Evolutionary conservation across 1,140 invertebrate genomes (phyloP), one percentile per base, ranked within the genome.

Genomic region (Drosophila nebulosa): DNA sequence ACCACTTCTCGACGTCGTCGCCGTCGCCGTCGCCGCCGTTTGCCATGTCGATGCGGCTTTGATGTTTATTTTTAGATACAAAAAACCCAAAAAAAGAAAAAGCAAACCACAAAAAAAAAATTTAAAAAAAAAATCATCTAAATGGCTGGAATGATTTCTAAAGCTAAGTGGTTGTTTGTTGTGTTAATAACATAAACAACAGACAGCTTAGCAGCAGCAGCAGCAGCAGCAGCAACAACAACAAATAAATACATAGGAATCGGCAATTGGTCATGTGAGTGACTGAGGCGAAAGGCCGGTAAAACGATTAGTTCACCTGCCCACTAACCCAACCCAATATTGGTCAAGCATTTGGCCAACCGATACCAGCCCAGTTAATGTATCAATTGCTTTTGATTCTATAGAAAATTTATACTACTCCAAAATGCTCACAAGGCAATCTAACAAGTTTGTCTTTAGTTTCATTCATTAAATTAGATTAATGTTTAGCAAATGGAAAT

Each of bases 31-130:
- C 12, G 39, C n/a, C n/a, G 21, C 39, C 6, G 39, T 7, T 21
- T 24, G 24, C 18, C 27, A 22, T 39, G 36, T 39, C 22, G 32
- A 24, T 21, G 12, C 39, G 18, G 24, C 57, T 60, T 60, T 60
- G 57, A 60, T 60, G 57, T 60, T 42, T 60, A 60, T 60, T 60
- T 60, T 60, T 60, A 60, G 57, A 60, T 18, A 21, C 4, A 14
- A n/a, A 39, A 39, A 32, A 58, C 10, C 32, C 14, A 21, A 35
- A 30, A 36, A 21, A 16, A 36, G 14, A 36, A 39, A 36, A 55
- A 30, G n/a, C 14, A 36, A 12, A 27, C 4, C 14, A 30, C 32
- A 57, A 35, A 10, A 57, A 57, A 35, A 18, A 2, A 14, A 22
- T n/a, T n/a, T 9, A 16, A 36, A 35, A 36, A 36, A 35, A 53